Conservation (phyloP, 2,888 invertebrate species). For the Metallyticus violacea region DNA sequence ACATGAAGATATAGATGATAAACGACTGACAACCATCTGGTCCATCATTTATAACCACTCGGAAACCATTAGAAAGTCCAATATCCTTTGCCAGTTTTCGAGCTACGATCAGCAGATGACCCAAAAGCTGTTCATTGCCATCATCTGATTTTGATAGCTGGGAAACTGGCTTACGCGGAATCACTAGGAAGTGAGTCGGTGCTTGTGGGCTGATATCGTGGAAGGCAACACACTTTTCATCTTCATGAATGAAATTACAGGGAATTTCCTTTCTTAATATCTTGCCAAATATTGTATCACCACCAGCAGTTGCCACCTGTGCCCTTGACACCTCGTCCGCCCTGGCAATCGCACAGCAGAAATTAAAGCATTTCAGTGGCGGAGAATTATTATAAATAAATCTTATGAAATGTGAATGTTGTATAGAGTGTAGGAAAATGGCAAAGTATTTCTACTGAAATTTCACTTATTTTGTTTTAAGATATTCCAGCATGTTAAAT, state of each 20-base stretch:
- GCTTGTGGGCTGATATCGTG: constrained; percentile 90
- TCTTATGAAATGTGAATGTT: too few relatives aligned
- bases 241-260: constrained; percentile 90
- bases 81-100: constrained; percentile 75
- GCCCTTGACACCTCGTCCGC: constrained; percentile 76
- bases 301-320: constrained; percentile 58
- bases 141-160: constrained; percentile 77
- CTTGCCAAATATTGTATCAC: constrained; percentile 92
- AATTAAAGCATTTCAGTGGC: too few relatives aligned
- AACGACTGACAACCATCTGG: constrained; percentile 90
- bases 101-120: constrained; percentile 80
- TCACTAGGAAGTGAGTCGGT: constrained; percentile 91
- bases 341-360: too few relatives aligned
- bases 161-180: constrained; percentile 84
- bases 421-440: too few relatives aligned
- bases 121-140: constrained; percentile 65
- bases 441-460: too few relatives aligned
- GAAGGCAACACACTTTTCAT: constrained; percentile 94
- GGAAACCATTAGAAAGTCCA: constrained; percentile 76
- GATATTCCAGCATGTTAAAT: too few relatives aligned
- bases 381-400: too few relatives aligned
- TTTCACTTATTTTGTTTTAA: too few relatives aligned
- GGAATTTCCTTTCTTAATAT: constrained; percentile 93
- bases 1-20: constrained; percentile 94
- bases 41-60: constrained; percentile 91